Evolutionary conservation across 2,113 vertebrate genomes (phyloP).

Genomic region (Sciurus niger): DNA sequence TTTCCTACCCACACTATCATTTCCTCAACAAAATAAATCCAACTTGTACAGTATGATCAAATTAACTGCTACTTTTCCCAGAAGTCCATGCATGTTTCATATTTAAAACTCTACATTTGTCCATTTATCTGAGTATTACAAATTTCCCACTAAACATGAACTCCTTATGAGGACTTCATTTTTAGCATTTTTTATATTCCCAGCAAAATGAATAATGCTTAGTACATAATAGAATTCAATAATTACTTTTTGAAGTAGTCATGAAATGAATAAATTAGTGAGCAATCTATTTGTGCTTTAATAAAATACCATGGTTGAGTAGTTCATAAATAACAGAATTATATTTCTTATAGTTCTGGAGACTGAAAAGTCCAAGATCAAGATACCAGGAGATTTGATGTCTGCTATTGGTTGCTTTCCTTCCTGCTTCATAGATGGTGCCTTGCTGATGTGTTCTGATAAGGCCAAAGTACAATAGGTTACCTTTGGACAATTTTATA

Average conservation of each 20-base stretch:
- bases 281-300: not conserved
- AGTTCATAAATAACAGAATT: not conserved
- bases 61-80: not conserved
- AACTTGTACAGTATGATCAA: not conserved
- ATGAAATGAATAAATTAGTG: not conserved
- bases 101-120: not conserved
- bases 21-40: constrained; percentile 18
- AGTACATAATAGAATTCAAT: not conserved
- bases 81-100: not conserved
- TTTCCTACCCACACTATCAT: not conserved
- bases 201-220: not conserved
- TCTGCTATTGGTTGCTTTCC: not conserved
- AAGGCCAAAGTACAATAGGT: not conserved
- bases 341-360: not conserved
- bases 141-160: not conserved
- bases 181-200: not conserved
- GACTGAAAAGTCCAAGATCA: not conserved
- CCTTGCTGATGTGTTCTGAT: not conserved
- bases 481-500: not conserved
- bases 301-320: not conserved
- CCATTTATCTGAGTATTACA: not conserved
- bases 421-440: not conserved
- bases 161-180: not conserved
- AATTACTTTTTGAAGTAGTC: not conserved
- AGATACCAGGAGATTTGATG: not conserved